A percentile compares a stretch with the other conserved stretches of the same genome.
Evolutionary conservation across 2,888 invertebrate species (phyloP).

Genomic region (Drosophila limbata): DNA sequence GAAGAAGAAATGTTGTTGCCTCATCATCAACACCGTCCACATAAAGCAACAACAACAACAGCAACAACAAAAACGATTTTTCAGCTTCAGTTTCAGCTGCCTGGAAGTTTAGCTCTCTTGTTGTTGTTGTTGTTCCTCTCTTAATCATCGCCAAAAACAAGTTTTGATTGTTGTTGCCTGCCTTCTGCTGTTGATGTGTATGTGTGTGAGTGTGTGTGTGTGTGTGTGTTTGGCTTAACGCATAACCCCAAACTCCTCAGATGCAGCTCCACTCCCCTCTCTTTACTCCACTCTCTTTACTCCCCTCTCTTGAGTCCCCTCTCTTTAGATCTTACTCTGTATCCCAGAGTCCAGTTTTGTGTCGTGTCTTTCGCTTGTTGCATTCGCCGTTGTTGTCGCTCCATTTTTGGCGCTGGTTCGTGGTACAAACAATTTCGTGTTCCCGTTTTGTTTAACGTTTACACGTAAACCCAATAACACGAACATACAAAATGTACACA

Average conservation of each 20-base stretch:
- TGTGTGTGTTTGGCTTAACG: slow-evolving; percentile 46
- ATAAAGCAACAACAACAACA: slow-evolving; percentile 4
- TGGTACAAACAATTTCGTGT: slow-evolving; percentile 38
- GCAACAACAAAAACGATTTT: neutral
- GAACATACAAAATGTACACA: neutral
- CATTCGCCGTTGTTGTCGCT: slow-evolving; percentile 44
- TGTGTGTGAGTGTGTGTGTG: slow-evolving; percentile 10
- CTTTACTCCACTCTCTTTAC: neutral
- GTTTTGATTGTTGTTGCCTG: slow-evolving; percentile 49
- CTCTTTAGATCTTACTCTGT: neutral
- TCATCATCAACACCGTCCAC: slow-evolving; percentile 27
- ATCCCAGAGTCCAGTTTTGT: slow-evolving; percentile 46
- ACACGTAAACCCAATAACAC: slow-evolving; percentile 3
- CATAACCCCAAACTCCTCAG: slow-evolving; percentile 47
- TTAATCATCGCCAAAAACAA: slow-evolving; percentile 73
- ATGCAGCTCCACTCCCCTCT: slow-evolving; percentile 9
- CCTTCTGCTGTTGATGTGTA: slow-evolving; percentile 21
- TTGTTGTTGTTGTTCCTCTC: slow-evolving; percentile 49
- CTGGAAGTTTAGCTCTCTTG: slow-evolving; percentile 16
- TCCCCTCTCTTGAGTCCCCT: neutral
- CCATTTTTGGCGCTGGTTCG: slow-evolving; percentile 57
- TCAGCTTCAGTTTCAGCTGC: slow-evolving; percentile 48
- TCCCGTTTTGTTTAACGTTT: slow-evolving; percentile 33
- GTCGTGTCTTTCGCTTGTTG: slow-evolving; percentile 28
- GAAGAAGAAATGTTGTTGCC: slow-evolving; percentile 45